Base-by-base conservation (phyloP, 2,888 invertebrate species). In the Pimpla rufipes region DNA sequence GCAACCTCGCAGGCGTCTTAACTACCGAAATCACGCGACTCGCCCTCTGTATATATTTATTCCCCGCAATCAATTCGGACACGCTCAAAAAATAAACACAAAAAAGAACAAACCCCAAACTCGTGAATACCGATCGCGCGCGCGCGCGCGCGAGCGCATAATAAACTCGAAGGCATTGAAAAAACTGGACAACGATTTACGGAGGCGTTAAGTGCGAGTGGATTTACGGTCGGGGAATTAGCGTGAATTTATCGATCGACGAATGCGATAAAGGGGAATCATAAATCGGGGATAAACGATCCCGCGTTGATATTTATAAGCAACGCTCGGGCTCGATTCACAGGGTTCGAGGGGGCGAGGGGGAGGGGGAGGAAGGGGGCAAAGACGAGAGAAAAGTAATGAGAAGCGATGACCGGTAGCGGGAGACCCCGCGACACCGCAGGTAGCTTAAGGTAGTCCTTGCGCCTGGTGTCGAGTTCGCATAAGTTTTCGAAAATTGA, bases 371-470 rank as follows among this genome's bases (percentile, higher is more conserved):
- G n/a, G n/a, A n/a, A n/a, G n/a, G 29, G 35, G 45, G 8, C 4
- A n/a, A 21, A 62, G 29, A 47, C 47, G 47, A 59, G 73, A 71
- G 7, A 71, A 45, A 62, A 73, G 47, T 73, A 73, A 73, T 73
- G 71, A 71, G 21, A 57, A 57, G 57, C 71, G 57, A 59, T 73
- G 71, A 73, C 71, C 57, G 29, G 71, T 73, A 73, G 73, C 73
- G 23, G 73, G 23, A 18, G 11, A 21, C 29, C 16, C 73, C 45
- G 45, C 73, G 71, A 45, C 62, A 73, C 35, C 62, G 73, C 47
- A 62, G 59, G 73, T 73, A 62, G 62, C 57, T 62, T 47, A 29
- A 29, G 5, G 5, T 29, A 3, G 3, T 29, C 29, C 5, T 29
- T 29, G n/a, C n/a, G n/a, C n/a, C n/a, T n/a, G n/a, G n/a, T n/a